These are phyloP conservation scores for Ceraclea dissimilis DNA, from an alignment of 2,888 invertebrate genomes.

Conservation along the genomic window DNA sequence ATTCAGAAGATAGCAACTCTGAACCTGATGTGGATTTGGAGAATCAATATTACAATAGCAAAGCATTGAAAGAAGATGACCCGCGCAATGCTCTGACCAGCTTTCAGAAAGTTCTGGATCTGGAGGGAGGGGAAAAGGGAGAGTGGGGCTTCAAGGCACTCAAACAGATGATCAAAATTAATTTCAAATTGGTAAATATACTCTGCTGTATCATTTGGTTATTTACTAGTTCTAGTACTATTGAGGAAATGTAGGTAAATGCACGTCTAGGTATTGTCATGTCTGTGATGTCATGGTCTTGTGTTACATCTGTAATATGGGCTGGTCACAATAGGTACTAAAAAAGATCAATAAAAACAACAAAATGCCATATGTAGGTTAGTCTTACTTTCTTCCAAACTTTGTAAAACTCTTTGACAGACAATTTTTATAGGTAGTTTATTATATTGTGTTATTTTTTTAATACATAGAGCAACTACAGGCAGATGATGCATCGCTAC, in stretches of 20 bases:
- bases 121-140: conserved; percentile 96
- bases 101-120: conserved; percentile 91
- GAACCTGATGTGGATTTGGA: conserved; percentile 99
- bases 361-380: too few relatives aligned
- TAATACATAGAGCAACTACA: conserved; percentile 83
- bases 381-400: too few relatives aligned
- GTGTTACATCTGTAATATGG: too few relatives aligned
- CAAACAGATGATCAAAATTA: conserved; percentile 99
- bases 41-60: conserved; percentile 99
- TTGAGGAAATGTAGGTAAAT: too few relatives aligned
- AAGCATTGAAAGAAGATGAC: conserved; percentile 95
- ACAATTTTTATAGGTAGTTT: too few relatives aligned
- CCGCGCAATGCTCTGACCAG: conserved; percentile 85
- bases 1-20: conserved; percentile 97
- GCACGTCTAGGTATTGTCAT: too few relatives aligned
- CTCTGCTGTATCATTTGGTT: not conserved
- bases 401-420: too few relatives aligned
- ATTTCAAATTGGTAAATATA: conserved; percentile 79
- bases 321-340: too few relatives aligned
- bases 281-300: too few relatives aligned
- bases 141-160: conserved; percentile 99
- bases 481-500: conserved; percentile 93
- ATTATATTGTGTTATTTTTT: too few relatives aligned
- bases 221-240: too few relatives aligned
- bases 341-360: too few relatives aligned